These are phyloP conservation scores for Tachina grossa DNA, from an alignment of 2,888 invertebrate species.

Conservation along the genomic window DNA sequence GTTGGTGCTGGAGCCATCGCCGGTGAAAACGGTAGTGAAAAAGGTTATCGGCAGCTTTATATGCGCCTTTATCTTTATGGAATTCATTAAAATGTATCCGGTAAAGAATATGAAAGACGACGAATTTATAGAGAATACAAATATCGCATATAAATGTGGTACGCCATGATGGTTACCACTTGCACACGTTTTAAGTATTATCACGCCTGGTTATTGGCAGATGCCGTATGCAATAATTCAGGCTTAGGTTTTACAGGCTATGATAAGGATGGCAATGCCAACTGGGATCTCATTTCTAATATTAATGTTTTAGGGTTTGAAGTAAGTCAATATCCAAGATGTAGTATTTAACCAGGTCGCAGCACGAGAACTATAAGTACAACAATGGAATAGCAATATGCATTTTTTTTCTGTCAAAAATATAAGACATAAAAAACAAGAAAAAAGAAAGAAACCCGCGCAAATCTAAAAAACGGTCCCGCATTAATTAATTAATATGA, in stretches of 20 bases:
- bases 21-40: slow-evolving; percentile 87
- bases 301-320: slow-evolving; percentile 95
- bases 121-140: slow-evolving; percentile 86
- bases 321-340: slow-evolving; percentile 74
- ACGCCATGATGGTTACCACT: slow-evolving; percentile 89
- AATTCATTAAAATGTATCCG: slow-evolving; percentile 88
- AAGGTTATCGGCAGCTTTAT: slow-evolving; percentile 88
- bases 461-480: too few relatives aligned
- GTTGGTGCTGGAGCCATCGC: slow-evolving; percentile 87
- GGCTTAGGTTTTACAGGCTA: slow-evolving; percentile 95
- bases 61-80: slow-evolving; percentile 89
- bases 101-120: slow-evolving; percentile 88
- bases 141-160: slow-evolving; percentile 87
- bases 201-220: slow-evolving; percentile 98
- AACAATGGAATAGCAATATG: too few relatives aligned
- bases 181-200: slow-evolving; percentile 96
- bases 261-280: slow-evolving; percentile 88
- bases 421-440: too few relatives aligned
- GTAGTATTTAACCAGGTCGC: too few relatives aligned
- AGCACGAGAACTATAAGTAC: not conserved
- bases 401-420: too few relatives aligned
- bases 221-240: slow-evolving; percentile 96
- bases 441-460: too few relatives aligned
- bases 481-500: too few relatives aligned
- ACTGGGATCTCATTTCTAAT: slow-evolving; percentile 97